A percentile compares a stretch with the other conserved stretches of the same genome.
Evolutionary conservation across 53 echinoderm and acorn worm genomes (phyloP).

Genomic region (Luidia sarsii): DNA sequence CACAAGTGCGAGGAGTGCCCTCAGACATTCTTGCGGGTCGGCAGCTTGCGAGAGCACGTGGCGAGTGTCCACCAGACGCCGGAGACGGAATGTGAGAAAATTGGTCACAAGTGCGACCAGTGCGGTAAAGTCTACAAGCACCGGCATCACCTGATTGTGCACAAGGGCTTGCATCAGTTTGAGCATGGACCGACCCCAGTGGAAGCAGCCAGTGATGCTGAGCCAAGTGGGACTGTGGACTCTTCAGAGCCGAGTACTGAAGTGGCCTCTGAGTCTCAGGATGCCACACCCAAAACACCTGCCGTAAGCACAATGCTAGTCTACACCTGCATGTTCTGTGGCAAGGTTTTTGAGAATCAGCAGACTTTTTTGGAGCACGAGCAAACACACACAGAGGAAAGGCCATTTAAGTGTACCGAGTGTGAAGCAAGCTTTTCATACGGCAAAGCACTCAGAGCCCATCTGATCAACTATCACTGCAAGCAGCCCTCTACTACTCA

Average conservation of each 20-base stretch:
- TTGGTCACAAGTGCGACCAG: neutral
- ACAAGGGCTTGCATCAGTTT: no score
- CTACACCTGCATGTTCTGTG: neutral
- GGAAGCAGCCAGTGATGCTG: no score
- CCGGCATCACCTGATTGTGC: no score
- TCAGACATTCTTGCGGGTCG: neutral
- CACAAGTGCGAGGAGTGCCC: neutral
- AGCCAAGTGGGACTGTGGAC: no score
- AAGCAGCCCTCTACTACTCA: no score
- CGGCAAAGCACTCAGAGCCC: neutral
- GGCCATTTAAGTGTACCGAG: constrained; percentile 2
- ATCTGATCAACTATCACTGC: neutral
- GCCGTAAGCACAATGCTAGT: no score
- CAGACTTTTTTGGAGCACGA: neutral
- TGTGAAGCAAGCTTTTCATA: neutral
- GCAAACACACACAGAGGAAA: neutral
- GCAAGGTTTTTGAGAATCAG: neutral
- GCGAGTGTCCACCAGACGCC: neutral
- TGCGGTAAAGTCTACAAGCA: no score
- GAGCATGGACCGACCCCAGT: neutral
- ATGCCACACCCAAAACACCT: no score
- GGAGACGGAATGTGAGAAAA: no score
- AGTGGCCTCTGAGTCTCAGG: no score
- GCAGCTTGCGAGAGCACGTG: neutral
- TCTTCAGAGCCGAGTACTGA: no score